Base-by-base conservation (phyloP, 2,113 vertebrate genomes). In the Cyanoramphus novaezelandiae region DNA sequence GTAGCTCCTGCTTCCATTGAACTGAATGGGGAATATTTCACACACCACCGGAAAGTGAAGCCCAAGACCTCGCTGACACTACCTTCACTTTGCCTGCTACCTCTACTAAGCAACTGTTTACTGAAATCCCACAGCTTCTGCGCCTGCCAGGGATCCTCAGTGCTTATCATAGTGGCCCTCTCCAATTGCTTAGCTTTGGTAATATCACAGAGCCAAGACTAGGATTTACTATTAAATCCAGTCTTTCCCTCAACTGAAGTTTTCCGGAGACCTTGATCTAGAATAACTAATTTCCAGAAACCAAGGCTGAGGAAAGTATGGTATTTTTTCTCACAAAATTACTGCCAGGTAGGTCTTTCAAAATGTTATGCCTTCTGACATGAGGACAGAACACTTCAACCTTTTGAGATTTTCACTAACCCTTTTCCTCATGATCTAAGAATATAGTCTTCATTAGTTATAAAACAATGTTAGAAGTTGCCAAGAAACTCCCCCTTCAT, bases 101-200 rank as follows among this genome's bases (percentile, higher is more conserved):
- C 71, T 84, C 21, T 29, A 25, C 57, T 10, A 14, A 92, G 64
- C 14, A 55, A n/a, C 17, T 46, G 25, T 10, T 81, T 19, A 43
- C 2, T 81, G n/a, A 64, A 59, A 5, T 52, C 44, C 33, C 41
- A 84, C 49, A 52, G 64, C 23, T 6, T 35, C 44, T 37, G 27
- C 62, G 55, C 27, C 57, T 67, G 13, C 8, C 27, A 67, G 46
- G 35, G 46, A 62, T 28, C 25, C 29, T 52, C 2, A 0, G 10
- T 44, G 20, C 55, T 75, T 70, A 33, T 11, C 2, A 0, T 25
- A 70, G 64, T 0, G 0, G 13, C 4, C 28, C 11, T 29, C 44
- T 78, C 33, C 49, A 60, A 7, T 5, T 71, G 28, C 63, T 80
- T 53, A 62, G 17, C 29, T 82, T 50, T 81, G 50, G 25, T 33